Percentiles rank a stretch among this genome's conserved stretches.
Conservation (phyloP, 2,797 vertebrate genomes). For the Vipera latastei region DNA sequence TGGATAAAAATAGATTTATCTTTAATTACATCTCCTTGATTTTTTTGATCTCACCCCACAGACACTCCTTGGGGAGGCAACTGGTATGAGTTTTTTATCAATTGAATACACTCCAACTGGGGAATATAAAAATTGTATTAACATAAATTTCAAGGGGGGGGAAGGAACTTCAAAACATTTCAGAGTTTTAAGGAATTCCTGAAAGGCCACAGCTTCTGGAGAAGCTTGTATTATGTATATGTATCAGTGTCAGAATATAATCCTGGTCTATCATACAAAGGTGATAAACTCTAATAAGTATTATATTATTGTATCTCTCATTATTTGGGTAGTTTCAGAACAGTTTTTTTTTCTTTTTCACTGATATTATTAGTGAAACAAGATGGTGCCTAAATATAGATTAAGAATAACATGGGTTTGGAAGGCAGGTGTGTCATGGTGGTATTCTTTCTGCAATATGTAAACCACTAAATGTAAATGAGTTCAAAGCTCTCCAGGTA, state of each 20-base stretch:
- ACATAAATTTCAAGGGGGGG: neutral
- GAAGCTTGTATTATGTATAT: neutral
- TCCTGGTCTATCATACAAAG: neutral
- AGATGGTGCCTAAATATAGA: neutral
- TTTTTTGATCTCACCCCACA: neutral
- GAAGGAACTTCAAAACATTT: neutral
- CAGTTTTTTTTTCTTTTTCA: conserved; percentile 33
- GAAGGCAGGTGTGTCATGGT: conserved; percentile 37
- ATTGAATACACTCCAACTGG: neutral
- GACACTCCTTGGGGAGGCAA: neutral
- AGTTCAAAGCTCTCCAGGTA: conserved; percentile 41
- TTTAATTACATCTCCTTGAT: neutral
- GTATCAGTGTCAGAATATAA: neutral
- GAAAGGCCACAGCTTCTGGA: neutral
- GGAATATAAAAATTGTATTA: neutral
- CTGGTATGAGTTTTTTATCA: neutral
- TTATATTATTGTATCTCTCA: neutral
- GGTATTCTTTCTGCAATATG: conserved; percentile 39
- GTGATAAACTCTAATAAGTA: neutral
- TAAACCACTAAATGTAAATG: conserved; percentile 43
- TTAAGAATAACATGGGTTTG: neutral
- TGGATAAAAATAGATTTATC: neutral
- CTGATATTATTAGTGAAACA: conserved; percentile 36
- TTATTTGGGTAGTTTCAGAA: conserved; percentile 19
- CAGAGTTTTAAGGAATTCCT: neutral